phyloP scores from a whole-genome alignment of 2,888 invertebrate genomes.

The Strigamia maritima region DNA sequence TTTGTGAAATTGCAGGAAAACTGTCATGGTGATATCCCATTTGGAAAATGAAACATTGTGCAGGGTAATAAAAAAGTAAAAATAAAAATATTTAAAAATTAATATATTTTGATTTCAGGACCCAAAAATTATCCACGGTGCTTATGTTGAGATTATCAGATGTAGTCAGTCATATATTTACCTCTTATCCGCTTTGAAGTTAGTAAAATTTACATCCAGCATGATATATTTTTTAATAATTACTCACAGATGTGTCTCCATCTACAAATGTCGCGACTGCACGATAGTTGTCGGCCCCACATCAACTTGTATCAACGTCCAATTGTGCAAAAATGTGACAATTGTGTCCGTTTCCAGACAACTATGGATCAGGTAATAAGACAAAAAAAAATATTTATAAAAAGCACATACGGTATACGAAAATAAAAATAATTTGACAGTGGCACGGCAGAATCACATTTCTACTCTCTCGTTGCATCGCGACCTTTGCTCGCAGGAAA shows the following conservation, averaged over 20 bases:
- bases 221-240: background rate
- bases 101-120: no score
- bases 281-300: background rate
- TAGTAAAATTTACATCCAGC: background rate
- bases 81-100: no score
- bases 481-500: conserved; percentile 52
- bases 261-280: conserved; percentile 12
- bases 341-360: background rate
- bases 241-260: background rate
- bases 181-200: conserved; percentile 34
- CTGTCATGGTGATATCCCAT: background rate
- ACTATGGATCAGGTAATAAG: conserved; percentile 26
- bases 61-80: no score
- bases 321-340: background rate
- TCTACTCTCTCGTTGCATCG: conserved; percentile 53
- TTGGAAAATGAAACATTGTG: background rate
- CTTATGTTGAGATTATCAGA: conserved; percentile 37
- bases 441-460: conserved; percentile 50
- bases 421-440: conserved; percentile 44
- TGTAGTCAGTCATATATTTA: conserved; percentile 40
- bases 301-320: background rate
- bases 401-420: no score
- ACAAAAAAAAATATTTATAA: no score
- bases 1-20: background rate
- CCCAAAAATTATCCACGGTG: conserved; percentile 23